phyloP scores from a whole-genome alignment of 1,140 invertebrate species.

The Penaeus vannamei region DNA sequence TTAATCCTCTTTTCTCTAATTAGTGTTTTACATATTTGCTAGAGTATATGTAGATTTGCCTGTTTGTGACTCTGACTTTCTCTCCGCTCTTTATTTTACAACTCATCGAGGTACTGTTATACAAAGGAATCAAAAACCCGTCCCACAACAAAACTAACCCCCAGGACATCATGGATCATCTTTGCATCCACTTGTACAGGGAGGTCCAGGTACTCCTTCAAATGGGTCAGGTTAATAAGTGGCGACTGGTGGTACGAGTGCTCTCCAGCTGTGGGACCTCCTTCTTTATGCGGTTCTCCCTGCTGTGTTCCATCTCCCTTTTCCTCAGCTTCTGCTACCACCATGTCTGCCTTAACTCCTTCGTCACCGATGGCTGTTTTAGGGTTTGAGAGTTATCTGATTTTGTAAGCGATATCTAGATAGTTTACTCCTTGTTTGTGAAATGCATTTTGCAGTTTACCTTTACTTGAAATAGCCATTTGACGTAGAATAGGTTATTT shows the following conservation, averaged over 20 bases:
- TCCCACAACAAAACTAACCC: constrained; percentile 14
- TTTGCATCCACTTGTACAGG: constrained; percentile 38
- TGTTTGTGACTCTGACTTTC: constrained; percentile 67
- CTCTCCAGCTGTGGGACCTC: not conserved
- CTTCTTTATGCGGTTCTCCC: not conserved
- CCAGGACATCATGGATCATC: constrained; percentile 52
- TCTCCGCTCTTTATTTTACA: constrained; percentile 70
- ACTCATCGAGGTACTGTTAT: constrained; percentile 69
- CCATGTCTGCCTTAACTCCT: not conserved
- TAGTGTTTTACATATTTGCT: too few species aligned
- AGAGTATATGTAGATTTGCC: not conserved
- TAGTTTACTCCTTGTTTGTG: too few species aligned
- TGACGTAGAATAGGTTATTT: too few species aligned
- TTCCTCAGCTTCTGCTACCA: constrained; percentile 7
- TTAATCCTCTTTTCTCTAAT: constrained; percentile 32
- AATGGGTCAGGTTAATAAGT: constrained; percentile 5
- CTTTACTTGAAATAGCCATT: too few species aligned
- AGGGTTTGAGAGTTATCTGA: too few species aligned
- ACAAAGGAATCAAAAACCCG: not conserved
- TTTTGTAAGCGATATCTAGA: too few species aligned
- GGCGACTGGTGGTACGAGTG: not conserved
- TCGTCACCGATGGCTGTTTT: too few species aligned
- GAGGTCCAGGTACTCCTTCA: constrained; percentile 46
- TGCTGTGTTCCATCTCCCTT: not conserved
- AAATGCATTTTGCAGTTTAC: too few species aligned